phyloP scores from a whole-genome alignment of 2,797 vertebrate species.

The Halcyon chelicuti region DNA sequence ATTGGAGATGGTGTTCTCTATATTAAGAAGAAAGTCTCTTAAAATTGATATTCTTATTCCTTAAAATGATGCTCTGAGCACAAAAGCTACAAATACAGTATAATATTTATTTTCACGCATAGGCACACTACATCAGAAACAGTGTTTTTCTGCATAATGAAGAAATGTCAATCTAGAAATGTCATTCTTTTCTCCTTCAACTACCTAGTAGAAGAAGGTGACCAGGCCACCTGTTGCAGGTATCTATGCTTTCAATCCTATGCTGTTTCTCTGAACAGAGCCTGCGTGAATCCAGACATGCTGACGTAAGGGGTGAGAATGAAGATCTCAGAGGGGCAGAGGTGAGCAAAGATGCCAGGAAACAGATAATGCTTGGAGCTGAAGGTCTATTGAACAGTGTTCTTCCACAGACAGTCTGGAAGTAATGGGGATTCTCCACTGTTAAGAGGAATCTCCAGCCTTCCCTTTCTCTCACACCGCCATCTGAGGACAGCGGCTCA shows the following conservation, averaged over 20 bases:
- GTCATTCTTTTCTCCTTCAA: background rate
- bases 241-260: background rate
- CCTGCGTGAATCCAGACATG: background rate
- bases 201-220: background rate
- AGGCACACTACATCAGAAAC: background rate
- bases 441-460: background rate
- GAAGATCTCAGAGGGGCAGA: background rate
- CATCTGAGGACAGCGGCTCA: background rate
- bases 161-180: background rate
- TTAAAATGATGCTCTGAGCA: background rate
- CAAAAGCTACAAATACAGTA: background rate
- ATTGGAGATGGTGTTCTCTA: background rate
- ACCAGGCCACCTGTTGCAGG: background rate
- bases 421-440: background rate
- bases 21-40: background rate
- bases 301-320: background rate
- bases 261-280: background rate
- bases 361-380: background rate
- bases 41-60: background rate
- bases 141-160: background rate
- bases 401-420: background rate
- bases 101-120: background rate
- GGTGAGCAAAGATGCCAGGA: background rate
- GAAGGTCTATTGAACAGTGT: background rate
- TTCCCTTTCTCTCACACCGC: background rate